A percentile compares a stretch with the other conserved stretches of the same genome.
Conservation (phyloP, 2,113 vertebrate species). For the Mormoops blainvillei region DNA sequence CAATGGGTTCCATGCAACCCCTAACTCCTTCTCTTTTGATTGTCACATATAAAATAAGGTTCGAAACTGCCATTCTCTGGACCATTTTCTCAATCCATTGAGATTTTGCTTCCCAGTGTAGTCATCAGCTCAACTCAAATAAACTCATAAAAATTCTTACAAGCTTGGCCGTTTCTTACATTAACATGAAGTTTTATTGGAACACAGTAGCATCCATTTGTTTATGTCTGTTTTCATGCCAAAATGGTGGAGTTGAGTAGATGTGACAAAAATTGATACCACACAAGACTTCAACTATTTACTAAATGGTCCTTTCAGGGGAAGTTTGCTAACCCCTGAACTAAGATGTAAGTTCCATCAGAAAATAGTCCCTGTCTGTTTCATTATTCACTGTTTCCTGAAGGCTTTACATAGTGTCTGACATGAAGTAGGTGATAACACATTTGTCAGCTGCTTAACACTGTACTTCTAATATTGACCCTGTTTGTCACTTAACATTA, state of each 20-base stretch:
- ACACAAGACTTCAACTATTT: neutral
- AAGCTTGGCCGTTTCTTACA: no score
- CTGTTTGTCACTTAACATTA: neutral
- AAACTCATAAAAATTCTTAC: no score
- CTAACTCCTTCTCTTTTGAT: no score
- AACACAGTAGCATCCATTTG: neutral
- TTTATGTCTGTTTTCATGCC: neutral
- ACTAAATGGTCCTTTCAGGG: no score
- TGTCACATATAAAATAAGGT: no score
- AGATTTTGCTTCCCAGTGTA: no score
- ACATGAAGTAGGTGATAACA: neutral
- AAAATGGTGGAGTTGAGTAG: neutral
- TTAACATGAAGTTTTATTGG: neutral
- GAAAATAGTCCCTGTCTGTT: neutral
- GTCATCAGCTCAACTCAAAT: no score
- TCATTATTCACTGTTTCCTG: neutral
- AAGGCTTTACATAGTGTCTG: neutral
- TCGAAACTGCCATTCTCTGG: no score
- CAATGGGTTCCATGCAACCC: no score
- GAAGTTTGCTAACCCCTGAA: no score
- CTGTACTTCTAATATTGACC: neutral
- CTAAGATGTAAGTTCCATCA: neutral
- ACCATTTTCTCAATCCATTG: no score
- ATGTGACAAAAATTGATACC: neutral
- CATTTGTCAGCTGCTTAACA: neutral